Evolutionary conservation across 2,113 vertebrate species (phyloP).

Genomic region (Spheniscus mendiculus): DNA sequence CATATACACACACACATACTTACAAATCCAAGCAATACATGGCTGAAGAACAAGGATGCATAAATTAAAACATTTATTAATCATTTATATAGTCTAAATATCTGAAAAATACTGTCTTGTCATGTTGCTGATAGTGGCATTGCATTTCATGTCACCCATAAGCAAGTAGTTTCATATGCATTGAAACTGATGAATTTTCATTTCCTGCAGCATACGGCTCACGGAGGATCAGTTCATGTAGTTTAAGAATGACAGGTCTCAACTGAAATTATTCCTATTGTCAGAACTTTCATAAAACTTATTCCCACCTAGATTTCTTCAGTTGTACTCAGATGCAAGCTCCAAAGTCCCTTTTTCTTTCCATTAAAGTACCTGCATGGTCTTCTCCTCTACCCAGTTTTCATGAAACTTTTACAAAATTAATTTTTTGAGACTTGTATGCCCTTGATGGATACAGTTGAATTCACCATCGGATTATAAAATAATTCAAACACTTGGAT

Average conservation of each 20-base stretch:
- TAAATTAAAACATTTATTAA: not conserved
- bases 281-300: not conserved
- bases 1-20: not conserved
- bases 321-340: not conserved
- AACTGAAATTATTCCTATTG: not conserved
- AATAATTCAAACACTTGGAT: not conserved
- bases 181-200: rapidly evolving
- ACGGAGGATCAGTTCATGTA: not conserved
- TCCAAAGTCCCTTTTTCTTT: not conserved
- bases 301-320: not conserved
- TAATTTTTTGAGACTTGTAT: not conserved
- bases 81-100: not conserved
- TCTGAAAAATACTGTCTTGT: not conserved
- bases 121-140: not conserved
- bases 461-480: not conserved
- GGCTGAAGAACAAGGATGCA: not conserved
- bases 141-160: not conserved
- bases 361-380: not conserved
- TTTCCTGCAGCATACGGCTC: not conserved
- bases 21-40: not conserved
- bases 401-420: not conserved
- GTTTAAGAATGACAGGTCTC: not conserved
- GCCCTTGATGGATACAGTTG: not conserved
- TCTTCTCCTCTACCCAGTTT: not conserved
- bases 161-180: not conserved